Base-by-base conservation (phyloP, 1,140 invertebrate species). In the Drosophila micromelanica region DNA sequence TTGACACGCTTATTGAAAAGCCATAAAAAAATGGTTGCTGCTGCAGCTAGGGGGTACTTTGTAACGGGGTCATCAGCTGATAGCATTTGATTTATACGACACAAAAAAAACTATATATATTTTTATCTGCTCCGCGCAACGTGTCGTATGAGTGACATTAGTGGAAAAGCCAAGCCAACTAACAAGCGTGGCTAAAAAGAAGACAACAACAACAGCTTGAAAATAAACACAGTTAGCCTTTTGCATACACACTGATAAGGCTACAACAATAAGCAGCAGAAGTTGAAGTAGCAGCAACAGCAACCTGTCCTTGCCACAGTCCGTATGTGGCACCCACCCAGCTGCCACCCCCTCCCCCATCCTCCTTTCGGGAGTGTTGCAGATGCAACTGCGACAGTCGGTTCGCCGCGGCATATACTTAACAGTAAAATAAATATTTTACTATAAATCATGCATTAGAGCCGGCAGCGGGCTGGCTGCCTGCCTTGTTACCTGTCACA, bases 371-470 rank as follows among this genome's bases (percentile, higher is more conserved):
- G 20, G 12, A 51, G 64, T 15, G 17, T 52, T 27, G 5, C 9
- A 37, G 49, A 54, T 55, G 27, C 45, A 2, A 52, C 54, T 55
- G 56, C 38, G 56, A 63, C 71, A 56, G 65, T 62, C 59, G 55
- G 46, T 30, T 62, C 23, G 27, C 13, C 60, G 76, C 57, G 67
- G 84, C 79, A 76, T 89, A 70, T 89, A 87, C 84, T 87, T 87
- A 87, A 87, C 84, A 87, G 84, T 87, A 87, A 87, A 86, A 87
- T 87, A 87, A 87, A 87, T 87, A 87, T 87, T 87, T 87, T 89
- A 89, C 84, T 87, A 87, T 87, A 87, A 87, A 87, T 87, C 84
- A 87, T 87, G 84, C 84, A 87, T 87, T 89, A 87, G 79, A 87
- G 70, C 75, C 71, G 78, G 65, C 71, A 69, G 57, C 73, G 63